Evolutionary conservation across 1,140 invertebrate species (phyloP).

Genomic region (Caenorhabditis latens): DNA sequence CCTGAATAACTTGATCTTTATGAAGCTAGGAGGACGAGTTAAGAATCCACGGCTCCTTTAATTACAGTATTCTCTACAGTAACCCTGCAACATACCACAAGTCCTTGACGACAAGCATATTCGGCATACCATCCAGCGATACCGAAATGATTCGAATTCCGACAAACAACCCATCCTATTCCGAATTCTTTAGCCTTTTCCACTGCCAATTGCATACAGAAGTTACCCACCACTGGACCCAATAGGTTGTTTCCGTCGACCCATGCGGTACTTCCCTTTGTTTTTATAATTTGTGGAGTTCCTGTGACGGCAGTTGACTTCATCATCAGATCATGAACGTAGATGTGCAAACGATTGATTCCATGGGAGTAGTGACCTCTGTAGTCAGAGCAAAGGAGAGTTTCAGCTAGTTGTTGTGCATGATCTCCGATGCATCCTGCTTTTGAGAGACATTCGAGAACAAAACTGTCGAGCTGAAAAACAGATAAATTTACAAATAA

Average conservation of each 20-base stretch:
- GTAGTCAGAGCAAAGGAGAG: constrained; percentile 87
- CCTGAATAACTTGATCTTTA: constrained; percentile 78
- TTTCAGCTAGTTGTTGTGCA: constrained; percentile 84
- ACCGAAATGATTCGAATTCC: constrained; percentile 91
- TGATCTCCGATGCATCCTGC: constrained; percentile 83
- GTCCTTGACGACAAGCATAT: constrained; percentile 84
- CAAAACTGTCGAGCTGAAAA: constrained; percentile 84
- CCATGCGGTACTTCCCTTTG: constrained; percentile 77
- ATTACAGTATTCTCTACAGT: background rate
- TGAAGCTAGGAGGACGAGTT: too few relatives aligned
- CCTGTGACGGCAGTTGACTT: constrained; percentile 57
- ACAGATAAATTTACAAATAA: background rate
- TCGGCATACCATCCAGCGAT: constrained; percentile 90
- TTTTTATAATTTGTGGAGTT: constrained; percentile 67
- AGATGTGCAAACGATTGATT: constrained; percentile 86
- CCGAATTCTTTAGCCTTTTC: constrained; percentile 84
- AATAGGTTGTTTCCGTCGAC: constrained; percentile 75
- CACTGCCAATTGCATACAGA: constrained; percentile 90
- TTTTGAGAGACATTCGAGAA: constrained; percentile 84
- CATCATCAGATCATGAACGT: constrained; percentile 80
- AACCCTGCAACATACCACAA: constrained; percentile 81
- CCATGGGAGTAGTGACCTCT: constrained; percentile 92
- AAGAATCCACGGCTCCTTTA: too few relatives aligned
- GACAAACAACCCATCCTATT: constrained; percentile 88
- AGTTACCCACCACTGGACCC: constrained; percentile 88